These are phyloP conservation scores for Sinocyclocheilus rhinocerous DNA, from an alignment of 2,113 vertebrate species.

Conservation along the genomic window DNA sequence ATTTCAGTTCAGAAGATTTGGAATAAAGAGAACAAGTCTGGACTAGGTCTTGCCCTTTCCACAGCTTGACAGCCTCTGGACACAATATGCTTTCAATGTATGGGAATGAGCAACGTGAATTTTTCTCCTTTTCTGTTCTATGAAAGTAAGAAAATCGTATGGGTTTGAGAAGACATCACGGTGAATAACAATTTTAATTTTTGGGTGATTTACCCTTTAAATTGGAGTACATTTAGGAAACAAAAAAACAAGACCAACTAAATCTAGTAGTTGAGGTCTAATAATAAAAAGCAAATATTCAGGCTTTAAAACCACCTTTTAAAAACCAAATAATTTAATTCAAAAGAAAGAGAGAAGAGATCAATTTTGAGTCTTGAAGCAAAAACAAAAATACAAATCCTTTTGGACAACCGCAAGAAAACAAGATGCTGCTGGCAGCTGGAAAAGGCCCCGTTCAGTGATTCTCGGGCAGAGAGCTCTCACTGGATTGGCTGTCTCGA, in stretches of 20 bases:
- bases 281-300: background rate
- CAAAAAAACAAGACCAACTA: background rate
- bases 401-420: slow-evolving; percentile 89
- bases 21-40: too few relatives aligned
- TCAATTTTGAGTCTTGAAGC: background rate
- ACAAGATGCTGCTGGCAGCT: slow-evolving; percentile 96
- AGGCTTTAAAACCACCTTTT: slow-evolving; percentile 15
- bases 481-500: slow-evolving; percentile 98
- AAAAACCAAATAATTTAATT: background rate
- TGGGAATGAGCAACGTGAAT: background rate
- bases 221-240: too few relatives aligned
- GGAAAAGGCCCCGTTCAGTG: slow-evolving; percentile 96
- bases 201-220: too few relatives aligned
- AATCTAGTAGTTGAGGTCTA: background rate
- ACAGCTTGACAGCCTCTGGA: background rate
- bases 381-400: too few relatives aligned
- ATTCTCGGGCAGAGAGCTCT: slow-evolving; percentile 94
- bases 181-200: too few relatives aligned
- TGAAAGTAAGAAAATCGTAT: background rate
- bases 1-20: background rate
- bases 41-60: too few relatives aligned
- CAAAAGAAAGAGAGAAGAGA: background rate
- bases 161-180: background rate
- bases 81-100: background rate
- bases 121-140: background rate